A percentile compares a stretch with the other conserved stretches of the same genome.
Evolutionary conservation across 2,113 vertebrate species (phyloP).

Genomic region (Ploceus nigricollis): DNA sequence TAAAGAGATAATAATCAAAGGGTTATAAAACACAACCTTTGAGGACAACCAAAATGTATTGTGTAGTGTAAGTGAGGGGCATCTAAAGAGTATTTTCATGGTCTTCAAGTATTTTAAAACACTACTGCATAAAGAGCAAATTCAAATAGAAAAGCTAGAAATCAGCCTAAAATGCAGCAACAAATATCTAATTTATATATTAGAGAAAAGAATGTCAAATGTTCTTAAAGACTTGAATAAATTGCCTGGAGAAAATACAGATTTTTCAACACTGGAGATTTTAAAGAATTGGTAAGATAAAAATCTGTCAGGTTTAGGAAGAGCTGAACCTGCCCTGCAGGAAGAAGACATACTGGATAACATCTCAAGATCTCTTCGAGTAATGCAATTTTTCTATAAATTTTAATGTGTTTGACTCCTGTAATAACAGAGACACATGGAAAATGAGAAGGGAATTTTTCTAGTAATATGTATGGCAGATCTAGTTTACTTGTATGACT

Average conservation of each 20-base stretch:
- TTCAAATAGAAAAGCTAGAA: neutral
- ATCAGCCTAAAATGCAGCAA: neutral
- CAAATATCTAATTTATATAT: neutral
- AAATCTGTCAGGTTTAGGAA: neutral
- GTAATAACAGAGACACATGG: neutral
- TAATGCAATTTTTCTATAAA: neutral
- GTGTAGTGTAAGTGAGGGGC: neutral
- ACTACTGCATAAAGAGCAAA: neutral
- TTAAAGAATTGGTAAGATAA: neutral
- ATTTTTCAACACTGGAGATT: neutral
- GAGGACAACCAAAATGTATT: neutral
- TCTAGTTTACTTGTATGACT: neutral
- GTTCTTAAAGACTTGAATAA: neutral
- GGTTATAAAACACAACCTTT: neutral
- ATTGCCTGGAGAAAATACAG: neutral
- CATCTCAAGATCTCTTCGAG: neutral
- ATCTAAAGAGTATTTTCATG: neutral
- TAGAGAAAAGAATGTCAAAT: neutral
- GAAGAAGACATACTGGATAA: neutral
- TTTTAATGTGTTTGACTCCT: neutral
- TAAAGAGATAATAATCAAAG: neutral
- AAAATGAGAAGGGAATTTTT: neutral
- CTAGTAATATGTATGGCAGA: neutral
- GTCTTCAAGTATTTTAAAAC: neutral
- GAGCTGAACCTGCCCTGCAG: neutral